phyloP scores from a whole-genome alignment of 1,140 invertebrate species.

The Dendrolimus kikuchii region DNA sequence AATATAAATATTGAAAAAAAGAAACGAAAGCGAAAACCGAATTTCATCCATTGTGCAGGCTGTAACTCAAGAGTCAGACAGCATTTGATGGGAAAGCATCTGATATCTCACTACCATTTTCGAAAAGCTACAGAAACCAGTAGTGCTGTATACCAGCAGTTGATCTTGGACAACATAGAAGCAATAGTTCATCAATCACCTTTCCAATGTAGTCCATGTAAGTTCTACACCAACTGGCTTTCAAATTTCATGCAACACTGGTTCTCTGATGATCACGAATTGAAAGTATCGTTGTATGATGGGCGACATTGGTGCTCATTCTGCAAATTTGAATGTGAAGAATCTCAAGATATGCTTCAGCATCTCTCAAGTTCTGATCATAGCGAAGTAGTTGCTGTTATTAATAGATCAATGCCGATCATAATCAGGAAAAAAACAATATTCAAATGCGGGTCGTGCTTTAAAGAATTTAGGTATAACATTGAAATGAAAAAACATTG shows the following conservation, averaged over 20 bases:
- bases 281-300: conserved; percentile 62
- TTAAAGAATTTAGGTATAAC: conserved; percentile 78
- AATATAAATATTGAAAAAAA: conserved; percentile 42
- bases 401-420: conserved; percentile 86
- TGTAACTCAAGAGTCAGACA: conserved; percentile 79
- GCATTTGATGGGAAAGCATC: conserved; percentile 84
- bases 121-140: conserved; percentile 75
- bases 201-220: conserved; percentile 87
- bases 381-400: conserved; percentile 79
- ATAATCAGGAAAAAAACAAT: conserved; percentile 80
- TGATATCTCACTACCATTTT: conserved; percentile 88
- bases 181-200: conserved; percentile 84
- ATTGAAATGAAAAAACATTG: conserved; percentile 79
- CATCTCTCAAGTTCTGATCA: conserved; percentile 81
- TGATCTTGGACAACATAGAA: conserved; percentile 84
- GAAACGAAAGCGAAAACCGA: conserved; percentile 73
- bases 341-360: conserved; percentile 76
- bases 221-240: conserved; percentile 87
- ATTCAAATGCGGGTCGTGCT: conserved; percentile 76
- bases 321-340: conserved; percentile 82
- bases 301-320: conserved; percentile 83
- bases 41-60: conserved; percentile 77
- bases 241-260: conserved; percentile 83
- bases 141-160: conserved; percentile 66
- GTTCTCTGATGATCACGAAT: conserved; percentile 76